Evolutionary conservation across 2,888 invertebrate genomes (phyloP).

Genomic region (Stegophylla sp.): DNA sequence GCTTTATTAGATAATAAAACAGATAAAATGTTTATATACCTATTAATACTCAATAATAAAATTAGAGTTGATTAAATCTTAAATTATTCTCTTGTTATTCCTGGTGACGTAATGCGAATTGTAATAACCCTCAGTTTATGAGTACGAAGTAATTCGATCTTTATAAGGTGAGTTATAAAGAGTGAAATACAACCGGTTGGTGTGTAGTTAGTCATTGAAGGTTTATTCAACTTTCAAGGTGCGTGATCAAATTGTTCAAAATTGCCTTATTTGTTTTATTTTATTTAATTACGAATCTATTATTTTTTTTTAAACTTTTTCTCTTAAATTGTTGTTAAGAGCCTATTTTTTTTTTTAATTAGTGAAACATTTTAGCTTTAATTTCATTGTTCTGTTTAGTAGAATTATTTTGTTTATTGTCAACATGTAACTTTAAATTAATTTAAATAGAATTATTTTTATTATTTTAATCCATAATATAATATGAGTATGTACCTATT

Average conservation of each 20-base stretch:
- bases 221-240: conserved; percentile 54
- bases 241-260: conserved; percentile 19
- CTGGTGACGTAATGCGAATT: background rate
- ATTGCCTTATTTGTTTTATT: conserved; percentile 25
- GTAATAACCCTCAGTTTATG: conserved; percentile 19
- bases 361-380: background rate
- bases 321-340: background rate
- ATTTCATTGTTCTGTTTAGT: background rate
- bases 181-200: conserved; percentile 52
- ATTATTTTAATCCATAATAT: too few species aligned
- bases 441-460: background rate
- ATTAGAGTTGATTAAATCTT: too few species aligned
- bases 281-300: background rate
- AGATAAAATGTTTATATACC: too few species aligned
- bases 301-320: background rate
- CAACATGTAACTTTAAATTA: too few species aligned
- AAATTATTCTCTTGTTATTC: background rate
- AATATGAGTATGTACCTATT: too few species aligned
- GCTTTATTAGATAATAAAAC: background rate
- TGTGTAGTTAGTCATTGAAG: conserved; percentile 31
- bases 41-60: too few species aligned
- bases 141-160: conserved; percentile 6
- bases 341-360: too few species aligned
- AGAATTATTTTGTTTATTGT: background rate
- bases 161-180: conserved; percentile 42